Evolutionary conservation across 2,888 invertebrate species (phyloP).

Genomic region (Seira sanloemensis): DNA sequence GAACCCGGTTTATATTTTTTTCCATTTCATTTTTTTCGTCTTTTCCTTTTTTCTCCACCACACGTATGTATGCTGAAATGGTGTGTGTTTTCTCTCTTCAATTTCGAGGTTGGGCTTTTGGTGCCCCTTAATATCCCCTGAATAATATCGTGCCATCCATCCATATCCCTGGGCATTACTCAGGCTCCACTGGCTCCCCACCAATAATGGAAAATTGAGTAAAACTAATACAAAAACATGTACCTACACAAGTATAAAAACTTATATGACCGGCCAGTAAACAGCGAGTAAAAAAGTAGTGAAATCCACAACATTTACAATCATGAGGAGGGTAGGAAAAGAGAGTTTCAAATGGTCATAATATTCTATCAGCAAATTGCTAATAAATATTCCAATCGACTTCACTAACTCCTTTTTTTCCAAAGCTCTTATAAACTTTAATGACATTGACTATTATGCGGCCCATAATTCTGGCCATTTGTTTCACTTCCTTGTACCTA

Average conservation of each 20-base stretch:
- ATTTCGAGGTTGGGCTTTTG: conserved; percentile 59
- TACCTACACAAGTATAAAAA: neutral
- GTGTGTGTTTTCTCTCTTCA: conserved; percentile 49
- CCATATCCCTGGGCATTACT: conserved; percentile 62
- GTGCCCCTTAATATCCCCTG: conserved; percentile 63
- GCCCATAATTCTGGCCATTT: conserved; percentile 54
- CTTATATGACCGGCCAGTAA: neutral
- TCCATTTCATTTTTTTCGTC: conserved; percentile 62
- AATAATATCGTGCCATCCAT: conserved; percentile 63
- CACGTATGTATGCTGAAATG: conserved; percentile 42
- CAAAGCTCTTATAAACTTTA: conserved; percentile 52
- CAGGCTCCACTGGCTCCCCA: conserved; percentile 53
- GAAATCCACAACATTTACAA: conserved; percentile 49
- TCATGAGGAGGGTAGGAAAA: conserved; percentile 59
- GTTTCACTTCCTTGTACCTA: conserved; percentile 7
- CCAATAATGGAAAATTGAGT: conserved; percentile 62
- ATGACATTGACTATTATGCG: conserved; percentile 65
- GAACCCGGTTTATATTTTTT: conserved; percentile 63
- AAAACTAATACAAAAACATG: conserved; percentile 45
- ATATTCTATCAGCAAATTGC: conserved; percentile 67
- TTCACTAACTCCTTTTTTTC: conserved; percentile 50
- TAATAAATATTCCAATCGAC: conserved; percentile 66
- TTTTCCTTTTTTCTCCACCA: conserved; percentile 56
- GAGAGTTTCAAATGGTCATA: conserved; percentile 52
- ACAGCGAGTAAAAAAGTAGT: neutral